phyloP scores from a whole-genome alignment of 2,113 vertebrate genomes.

The Hydrochoerus hydrochaeris region DNA sequence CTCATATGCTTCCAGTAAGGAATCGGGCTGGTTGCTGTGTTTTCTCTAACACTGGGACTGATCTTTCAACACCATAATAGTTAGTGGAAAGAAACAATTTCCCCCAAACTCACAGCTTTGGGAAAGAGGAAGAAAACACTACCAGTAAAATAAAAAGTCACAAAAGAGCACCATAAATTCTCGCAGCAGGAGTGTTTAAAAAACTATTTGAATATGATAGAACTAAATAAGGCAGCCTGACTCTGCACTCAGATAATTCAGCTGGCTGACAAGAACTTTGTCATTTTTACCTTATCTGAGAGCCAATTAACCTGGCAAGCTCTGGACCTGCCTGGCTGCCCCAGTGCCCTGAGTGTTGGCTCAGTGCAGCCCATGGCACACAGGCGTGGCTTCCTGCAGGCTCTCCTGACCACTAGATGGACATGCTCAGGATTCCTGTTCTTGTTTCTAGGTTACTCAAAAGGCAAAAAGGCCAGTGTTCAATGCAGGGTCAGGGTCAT shows the following conservation, averaged over 20 bases:
- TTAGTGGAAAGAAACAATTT: neutral
- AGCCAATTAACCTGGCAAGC: neutral
- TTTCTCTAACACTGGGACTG: neutral
- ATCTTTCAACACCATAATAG: neutral
- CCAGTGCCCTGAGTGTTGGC: neutral
- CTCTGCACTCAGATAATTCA: neutral
- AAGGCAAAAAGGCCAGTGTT: neutral
- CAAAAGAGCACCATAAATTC: neutral
- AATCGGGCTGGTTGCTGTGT: rapidly evolving
- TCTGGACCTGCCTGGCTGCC: neutral
- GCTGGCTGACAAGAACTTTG: neutral
- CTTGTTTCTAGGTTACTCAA: neutral
- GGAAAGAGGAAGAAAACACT: neutral
- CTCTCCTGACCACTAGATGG: neutral
- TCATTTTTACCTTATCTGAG: neutral
- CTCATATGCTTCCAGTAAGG: neutral
- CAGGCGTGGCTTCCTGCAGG: neutral
- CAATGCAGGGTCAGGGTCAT: neutral
- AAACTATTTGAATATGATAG: neutral
- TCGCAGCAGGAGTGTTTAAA: neutral
- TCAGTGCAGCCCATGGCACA: rapidly evolving
- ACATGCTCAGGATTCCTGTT: neutral
- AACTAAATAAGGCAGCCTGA: neutral
- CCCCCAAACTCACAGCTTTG: neutral
- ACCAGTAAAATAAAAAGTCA: neutral